These are phyloP conservation scores for Plotosus lineatus DNA, from an alignment of 2,113 vertebrate species.

Conservation along the genomic window DNA sequence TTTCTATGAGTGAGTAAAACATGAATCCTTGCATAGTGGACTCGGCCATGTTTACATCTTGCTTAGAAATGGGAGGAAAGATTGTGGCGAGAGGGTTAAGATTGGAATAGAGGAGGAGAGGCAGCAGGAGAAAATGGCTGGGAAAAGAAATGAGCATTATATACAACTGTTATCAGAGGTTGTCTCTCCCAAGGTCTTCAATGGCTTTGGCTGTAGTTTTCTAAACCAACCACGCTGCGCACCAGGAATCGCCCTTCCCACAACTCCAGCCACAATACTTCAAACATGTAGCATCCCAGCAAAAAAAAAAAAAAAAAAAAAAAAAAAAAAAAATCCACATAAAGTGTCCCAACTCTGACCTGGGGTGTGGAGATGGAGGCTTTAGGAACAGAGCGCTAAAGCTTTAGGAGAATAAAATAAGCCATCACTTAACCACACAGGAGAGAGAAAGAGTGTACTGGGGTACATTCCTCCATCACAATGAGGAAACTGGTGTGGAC, in stretches of 20 bases:
- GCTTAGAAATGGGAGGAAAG: constrained; percentile 23
- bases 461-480: background rate
- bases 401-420: background rate
- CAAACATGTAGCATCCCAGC: constrained; percentile 3
- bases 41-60: background rate
- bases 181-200: constrained; percentile 51
- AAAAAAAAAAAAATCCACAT: background rate
- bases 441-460: background rate
- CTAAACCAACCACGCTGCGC: constrained; percentile 39
- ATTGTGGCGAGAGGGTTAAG: background rate
- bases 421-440: background rate
- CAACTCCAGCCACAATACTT: constrained; percentile 5
- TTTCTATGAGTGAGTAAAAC: background rate
- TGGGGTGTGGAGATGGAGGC: constrained; percentile 24
- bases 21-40: constrained; percentile 13
- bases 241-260: constrained; percentile 15
- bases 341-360: background rate
- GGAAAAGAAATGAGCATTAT: constrained; percentile 44
- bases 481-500: constrained; percentile 33
- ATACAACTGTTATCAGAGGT: constrained; percentile 50
- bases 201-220: constrained; percentile 39
- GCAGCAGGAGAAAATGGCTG: constrained; percentile 31
- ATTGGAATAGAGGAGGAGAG: constrained; percentile 36
- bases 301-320: too few species aligned
- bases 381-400: background rate